Base-by-base conservation (phyloP, 2,797 vertebrate genomes). In the Rallus crepitans region DNA sequence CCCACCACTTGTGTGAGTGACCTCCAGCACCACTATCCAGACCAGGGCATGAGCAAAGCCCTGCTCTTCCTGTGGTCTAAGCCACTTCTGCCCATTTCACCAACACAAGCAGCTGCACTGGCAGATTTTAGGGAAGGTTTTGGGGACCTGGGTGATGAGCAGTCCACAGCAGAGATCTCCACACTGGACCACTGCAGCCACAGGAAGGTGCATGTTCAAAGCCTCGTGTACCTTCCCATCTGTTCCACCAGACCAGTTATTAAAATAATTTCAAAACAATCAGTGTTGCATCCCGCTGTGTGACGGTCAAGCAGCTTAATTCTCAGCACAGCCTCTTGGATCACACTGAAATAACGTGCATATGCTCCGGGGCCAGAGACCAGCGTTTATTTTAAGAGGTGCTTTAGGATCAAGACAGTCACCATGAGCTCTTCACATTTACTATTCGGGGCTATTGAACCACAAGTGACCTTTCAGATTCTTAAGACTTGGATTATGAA, bases 401-500 rank as follows among this genome's bases (percentile, higher is more conserved):
- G 80, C 71, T 90, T 91, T 63, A 93, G 82, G 89, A 96, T 94
- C 94, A 95, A 71, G 92, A 87, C 90, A 92, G 88, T 90, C 77
- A 73, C 80, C 6, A 2, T 65, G 12, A 92, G 90, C 87, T 91
- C 70, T 24, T 95, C 93, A 80, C 88, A 87, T 95, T 90, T 84
- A 64, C 93, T 89, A 45, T 89, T 96, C 83, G 68, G 94, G 95
- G 94, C 96, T 96, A 94, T 2, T 73, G 90, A 93, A 84, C 92
- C 94, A 94, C 89, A 56, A 94, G 85, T 53, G 87, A 96, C 96
- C 96, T 96, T 94, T 96, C 5, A 17, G 88, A 93, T 92, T 94
- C 96, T 97, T 96, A 97, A 96, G 91, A 73, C 95, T 77, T 92
- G 91, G 96, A 94, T 97, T 97, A 95, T 0, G 7, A 95, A 90